Percentiles rank a stretch among this genome's conserved stretches.
Evolutionary conservation across 1,140 invertebrate species (phyloP).

Genomic region (Himalopsyche phryganea): DNA sequence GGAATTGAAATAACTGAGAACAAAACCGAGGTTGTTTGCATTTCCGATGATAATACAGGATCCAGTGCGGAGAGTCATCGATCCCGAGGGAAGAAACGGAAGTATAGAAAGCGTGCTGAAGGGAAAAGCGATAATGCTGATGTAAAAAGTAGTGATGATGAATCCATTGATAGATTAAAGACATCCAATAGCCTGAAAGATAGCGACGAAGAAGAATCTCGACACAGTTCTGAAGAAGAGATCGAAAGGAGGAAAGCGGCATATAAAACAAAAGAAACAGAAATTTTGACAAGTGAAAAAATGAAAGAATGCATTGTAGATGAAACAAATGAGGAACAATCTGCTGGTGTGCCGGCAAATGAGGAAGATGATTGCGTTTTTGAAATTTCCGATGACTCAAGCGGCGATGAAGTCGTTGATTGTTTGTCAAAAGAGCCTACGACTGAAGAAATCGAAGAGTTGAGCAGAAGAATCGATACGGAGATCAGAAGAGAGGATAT

Average conservation of each 20-base stretch:
- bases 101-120: conserved; percentile 19
- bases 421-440: conserved; percentile 42
- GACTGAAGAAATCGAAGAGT: conserved; percentile 31
- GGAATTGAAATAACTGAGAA: conserved; percentile 15
- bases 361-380: conserved; percentile 27
- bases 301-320: background rate
- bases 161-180: background rate
- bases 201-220: background rate
- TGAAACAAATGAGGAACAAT: no score
- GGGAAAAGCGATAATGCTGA: background rate
- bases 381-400: conserved; percentile 48
- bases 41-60: conserved; percentile 14
- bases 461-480: conserved; percentile 46
- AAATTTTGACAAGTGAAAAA: background rate
- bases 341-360: no score
- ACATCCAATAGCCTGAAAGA: no score
- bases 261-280: background rate
- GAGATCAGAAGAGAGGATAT: conserved; percentile 41
- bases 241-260: background rate
- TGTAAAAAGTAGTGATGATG: background rate
- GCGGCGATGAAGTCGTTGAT: conserved; percentile 41
- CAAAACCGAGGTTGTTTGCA: conserved; percentile 24
- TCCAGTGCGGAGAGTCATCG: background rate
- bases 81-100: conserved; percentile 15
- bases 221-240: background rate